phyloP scores from a whole-genome alignment of 2,113 vertebrate genomes.

The Nycticryphes semicollaris region DNA sequence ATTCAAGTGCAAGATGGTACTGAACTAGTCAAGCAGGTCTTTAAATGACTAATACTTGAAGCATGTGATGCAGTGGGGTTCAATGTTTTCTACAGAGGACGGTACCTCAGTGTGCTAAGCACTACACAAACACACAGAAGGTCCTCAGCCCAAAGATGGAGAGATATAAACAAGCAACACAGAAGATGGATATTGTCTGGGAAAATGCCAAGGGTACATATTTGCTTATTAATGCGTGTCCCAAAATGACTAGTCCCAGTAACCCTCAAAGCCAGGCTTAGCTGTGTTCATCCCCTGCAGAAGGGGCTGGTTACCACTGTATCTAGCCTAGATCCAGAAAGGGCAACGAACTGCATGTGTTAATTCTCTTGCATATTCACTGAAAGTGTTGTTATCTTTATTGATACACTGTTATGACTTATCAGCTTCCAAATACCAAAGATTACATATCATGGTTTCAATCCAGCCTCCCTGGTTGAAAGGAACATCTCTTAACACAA shows the following conservation, averaged over 20 bases:
- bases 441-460: constrained; percentile 15
- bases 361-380: not conserved
- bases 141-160: not conserved
- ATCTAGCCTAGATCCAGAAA: not conserved
- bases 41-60: not conserved
- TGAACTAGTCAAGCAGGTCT: not conserved
- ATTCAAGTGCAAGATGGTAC: not conserved
- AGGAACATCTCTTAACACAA: constrained; percentile 14
- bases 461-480: constrained; percentile 8
- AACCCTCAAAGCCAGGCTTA: not conserved
- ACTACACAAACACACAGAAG: not conserved
- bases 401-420: constrained; percentile 5
- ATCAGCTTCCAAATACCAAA: constrained; percentile 41
- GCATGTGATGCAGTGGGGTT: not conserved
- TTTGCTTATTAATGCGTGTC: not conserved
- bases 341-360: not conserved
- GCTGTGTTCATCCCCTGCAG: not conserved
- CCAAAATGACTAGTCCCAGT: not conserved
- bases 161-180: not conserved
- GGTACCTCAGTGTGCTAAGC: not conserved
- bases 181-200: not conserved
- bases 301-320: not conserved
- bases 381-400: constrained; percentile 22
- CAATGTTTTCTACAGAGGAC: not conserved
- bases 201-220: not conserved